Base-by-base conservation (phyloP, 1,140 invertebrate genomes). In the Prorops nasuta region DNA sequence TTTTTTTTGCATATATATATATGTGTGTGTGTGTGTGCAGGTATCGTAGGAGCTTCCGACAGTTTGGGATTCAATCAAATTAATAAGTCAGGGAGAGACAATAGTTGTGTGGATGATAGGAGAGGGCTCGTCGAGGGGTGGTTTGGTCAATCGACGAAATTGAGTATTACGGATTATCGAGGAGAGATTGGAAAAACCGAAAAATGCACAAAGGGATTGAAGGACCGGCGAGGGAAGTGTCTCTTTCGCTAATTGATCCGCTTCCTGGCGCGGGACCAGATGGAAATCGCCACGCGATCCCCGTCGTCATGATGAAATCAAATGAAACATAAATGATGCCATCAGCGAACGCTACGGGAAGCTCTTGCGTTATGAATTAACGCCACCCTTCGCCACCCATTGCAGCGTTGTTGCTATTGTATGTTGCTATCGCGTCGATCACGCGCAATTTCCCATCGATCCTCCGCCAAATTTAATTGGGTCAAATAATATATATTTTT, bases 151-250 rank as follows among this genome's bases (percentile, higher is more conserved):
- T 77, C 67, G 66, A 62, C 64, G 61, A 75, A 75, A 77, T 77
- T 77, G 73, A 68, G 69, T 73, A 77, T 77, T 76, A 74, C 67
- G 68, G 66, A 77, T 76, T 76, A 75, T 69, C 50, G 41, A 58
- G 49, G 49, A 59, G 49, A 47, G 49, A 54, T 55, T 49, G 51
- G 35, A 17, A 46, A 35, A 44, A 37, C 24, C 24, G 24, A 28
- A 28, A 60, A 56, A 22, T 43, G 53, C 22, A 60, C 57, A 60
- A 60, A 60, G 58, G 58, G 58, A 56, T 44, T 45, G 53, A 56
- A 60, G 58, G 53, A 60, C 51, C 56, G 39, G 35, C 34, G 58
- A 52, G 58, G 58, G 57, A 60, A 32, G 49, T 56, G 57, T 60
- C 58, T 56, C 58, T 60, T 60, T 60, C 56, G 58, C 58, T 60